These are phyloP conservation scores for Cynopterus sphinx DNA, from an alignment of 2,797 vertebrate species.

Conservation along the genomic window DNA sequence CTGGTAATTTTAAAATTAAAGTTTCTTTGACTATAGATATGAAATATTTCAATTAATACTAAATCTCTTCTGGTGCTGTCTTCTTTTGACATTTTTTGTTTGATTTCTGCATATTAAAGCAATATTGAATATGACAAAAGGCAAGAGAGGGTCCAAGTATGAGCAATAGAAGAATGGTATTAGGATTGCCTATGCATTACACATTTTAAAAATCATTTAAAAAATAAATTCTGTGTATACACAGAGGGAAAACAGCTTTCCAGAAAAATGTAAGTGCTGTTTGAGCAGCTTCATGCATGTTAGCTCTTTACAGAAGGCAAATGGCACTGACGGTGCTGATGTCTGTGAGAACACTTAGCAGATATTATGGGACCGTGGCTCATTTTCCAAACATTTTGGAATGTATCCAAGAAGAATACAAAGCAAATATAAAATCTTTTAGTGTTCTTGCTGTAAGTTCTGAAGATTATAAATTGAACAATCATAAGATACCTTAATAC, in stretches of 20 bases:
- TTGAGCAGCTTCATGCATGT: conserved; percentile 53
- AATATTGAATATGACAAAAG: conserved; percentile 34
- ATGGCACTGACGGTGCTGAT: conserved; percentile 12
- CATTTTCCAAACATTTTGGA: conserved; percentile 19
- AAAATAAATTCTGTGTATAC: not conserved
- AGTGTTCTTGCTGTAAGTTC: not conserved
- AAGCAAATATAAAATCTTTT: not conserved
- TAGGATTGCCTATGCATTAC: not conserved
- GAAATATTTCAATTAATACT: conserved; percentile 72
- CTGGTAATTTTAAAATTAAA: conserved; percentile 77
- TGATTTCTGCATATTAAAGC: conserved; percentile 60
- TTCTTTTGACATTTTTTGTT: conserved; percentile 72
- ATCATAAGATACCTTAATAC: not conserved
- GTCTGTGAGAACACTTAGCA: not conserved
- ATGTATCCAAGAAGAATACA: conserved; percentile 20
- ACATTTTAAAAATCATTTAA: not conserved
- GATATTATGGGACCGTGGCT: not conserved
- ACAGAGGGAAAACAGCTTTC: not conserved
- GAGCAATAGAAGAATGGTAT: conserved; percentile 19
- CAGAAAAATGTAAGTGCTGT: conserved; percentile 27
- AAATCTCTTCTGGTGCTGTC: conserved; percentile 64
- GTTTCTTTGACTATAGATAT: conserved; percentile 50
- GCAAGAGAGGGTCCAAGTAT: not conserved
- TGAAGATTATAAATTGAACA: not conserved
- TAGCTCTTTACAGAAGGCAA: conserved; percentile 67